These are phyloP conservation scores for Amaurobius ferox DNA, from an alignment of 2,888 invertebrate species.

Conservation along the genomic window DNA sequence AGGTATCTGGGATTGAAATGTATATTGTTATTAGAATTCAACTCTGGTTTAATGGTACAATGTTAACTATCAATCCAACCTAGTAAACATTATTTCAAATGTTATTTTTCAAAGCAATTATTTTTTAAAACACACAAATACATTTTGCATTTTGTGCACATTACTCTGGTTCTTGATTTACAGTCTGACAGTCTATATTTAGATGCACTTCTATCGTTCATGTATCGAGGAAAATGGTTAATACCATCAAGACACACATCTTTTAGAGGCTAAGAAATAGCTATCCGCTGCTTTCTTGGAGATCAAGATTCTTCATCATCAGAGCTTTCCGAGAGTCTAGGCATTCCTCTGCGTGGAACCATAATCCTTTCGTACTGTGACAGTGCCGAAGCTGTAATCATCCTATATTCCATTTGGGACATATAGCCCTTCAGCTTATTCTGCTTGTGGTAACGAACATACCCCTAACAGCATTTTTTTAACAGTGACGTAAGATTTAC, in stretches of 20 bases:
- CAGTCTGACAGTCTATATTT: not conserved
- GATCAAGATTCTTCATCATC: not conserved
- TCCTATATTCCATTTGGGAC: not conserved
- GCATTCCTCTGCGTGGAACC: not conserved
- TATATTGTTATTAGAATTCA: not conserved
- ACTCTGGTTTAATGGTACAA: not conserved
- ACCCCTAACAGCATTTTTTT: too few relatives aligned
- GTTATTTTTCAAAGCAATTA: constrained; percentile 14
- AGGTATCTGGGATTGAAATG: not conserved
- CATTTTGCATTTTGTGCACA: not conserved
- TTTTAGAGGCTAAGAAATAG: not conserved
- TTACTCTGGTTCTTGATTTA: not conserved
- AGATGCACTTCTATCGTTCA: not conserved
- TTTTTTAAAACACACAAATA: constrained; percentile 5
- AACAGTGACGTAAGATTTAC: too few relatives aligned
- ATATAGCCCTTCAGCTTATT: not conserved
- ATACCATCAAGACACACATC: too few relatives aligned
- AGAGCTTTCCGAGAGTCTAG: not conserved
- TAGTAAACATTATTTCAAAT: not conserved
- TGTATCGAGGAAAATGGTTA: not conserved
- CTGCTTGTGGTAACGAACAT: not conserved
- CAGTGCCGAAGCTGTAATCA: not conserved
- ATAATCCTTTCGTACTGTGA: not conserved
- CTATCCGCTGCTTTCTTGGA: not conserved
- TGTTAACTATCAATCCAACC: not conserved